Conservation (phyloP, 2,888 invertebrate species). For the Apantesis nais region DNA sequence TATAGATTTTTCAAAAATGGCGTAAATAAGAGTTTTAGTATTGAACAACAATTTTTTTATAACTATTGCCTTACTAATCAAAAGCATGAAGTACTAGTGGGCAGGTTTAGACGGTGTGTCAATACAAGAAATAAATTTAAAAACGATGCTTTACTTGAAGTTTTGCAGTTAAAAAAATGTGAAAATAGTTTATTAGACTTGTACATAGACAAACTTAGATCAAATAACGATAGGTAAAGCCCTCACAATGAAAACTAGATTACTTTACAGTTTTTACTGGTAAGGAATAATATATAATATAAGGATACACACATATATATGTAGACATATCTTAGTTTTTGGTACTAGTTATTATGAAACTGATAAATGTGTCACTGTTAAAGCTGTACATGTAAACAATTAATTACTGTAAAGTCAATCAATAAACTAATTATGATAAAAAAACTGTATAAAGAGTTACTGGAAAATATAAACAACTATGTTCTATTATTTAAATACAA, state of each 20-base stretch:
- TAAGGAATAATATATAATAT: background rate
- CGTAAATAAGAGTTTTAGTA: conserved; percentile 61
- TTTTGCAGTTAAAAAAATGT: conserved; percentile 66
- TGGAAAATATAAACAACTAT: background rate
- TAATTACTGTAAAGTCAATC: background rate
- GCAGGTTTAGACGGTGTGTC: conserved; percentile 63
- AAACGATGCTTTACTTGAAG: conserved; percentile 69
- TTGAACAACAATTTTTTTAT: conserved; percentile 78
- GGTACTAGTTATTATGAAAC: background rate
- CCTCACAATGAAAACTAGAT: background rate
- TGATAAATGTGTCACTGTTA: background rate
- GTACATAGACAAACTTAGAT: conserved; percentile 59
- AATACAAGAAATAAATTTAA: conserved; percentile 72
- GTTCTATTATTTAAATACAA: background rate
- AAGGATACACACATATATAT: background rate
- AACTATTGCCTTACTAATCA: conserved; percentile 74
- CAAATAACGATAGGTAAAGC: background rate
- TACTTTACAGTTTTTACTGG: background rate
- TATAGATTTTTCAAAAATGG: conserved; percentile 80
- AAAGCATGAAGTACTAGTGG: conserved; percentile 64
- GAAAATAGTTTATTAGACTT: conserved; percentile 62
- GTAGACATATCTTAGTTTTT: background rate
- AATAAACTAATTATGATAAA: background rate
- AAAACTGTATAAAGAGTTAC: background rate
- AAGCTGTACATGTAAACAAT: background rate